A percentile compares a stretch with the other conserved stretches of the same genome.
Conservation (phyloP, 2,113 vertebrate genomes). For the Ptilorrhoa leucosticta region DNA sequence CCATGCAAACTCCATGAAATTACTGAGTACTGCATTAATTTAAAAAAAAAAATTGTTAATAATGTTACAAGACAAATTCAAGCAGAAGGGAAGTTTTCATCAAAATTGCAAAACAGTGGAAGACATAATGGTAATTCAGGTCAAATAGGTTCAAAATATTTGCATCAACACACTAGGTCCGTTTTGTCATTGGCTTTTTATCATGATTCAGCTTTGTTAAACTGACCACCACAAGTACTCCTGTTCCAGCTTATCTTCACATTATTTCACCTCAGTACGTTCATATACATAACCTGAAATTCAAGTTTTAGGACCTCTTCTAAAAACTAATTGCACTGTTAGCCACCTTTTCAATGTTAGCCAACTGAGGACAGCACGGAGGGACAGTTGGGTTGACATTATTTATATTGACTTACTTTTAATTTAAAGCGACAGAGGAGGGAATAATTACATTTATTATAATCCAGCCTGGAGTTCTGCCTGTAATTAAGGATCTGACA, state of each 20-base stretch:
- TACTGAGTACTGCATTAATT: neutral
- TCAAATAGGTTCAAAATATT: neutral
- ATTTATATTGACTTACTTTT: conserved; percentile 39
- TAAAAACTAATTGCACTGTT: conserved; percentile 1
- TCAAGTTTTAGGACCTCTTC: neutral
- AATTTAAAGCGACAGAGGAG: neutral
- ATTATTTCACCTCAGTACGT: neutral
- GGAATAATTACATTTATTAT: conserved; percentile 50
- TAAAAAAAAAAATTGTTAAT: neutral
- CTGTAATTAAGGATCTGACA: conserved; percentile 53
- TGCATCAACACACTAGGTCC: neutral
- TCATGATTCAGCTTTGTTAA: neutral
- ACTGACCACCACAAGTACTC: neutral
- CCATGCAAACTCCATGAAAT: neutral
- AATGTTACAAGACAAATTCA: neutral
- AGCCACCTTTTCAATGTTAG: neutral
- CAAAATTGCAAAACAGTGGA: neutral
- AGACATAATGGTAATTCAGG: neutral
- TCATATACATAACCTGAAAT: conserved; percentile 26
- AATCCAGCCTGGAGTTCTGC: conserved; percentile 19
- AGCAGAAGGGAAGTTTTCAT: neutral
- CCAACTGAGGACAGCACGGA: neutral
- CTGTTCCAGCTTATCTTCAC: neutral
- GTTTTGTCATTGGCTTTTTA: neutral
- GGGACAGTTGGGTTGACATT: neutral